Percentiles rank a stretch among this genome's conserved stretches.
These are phyloP conservation scores for Recurvirostra avosetta DNA, from an alignment of 2,113 vertebrate species.

Conservation along the genomic window DNA sequence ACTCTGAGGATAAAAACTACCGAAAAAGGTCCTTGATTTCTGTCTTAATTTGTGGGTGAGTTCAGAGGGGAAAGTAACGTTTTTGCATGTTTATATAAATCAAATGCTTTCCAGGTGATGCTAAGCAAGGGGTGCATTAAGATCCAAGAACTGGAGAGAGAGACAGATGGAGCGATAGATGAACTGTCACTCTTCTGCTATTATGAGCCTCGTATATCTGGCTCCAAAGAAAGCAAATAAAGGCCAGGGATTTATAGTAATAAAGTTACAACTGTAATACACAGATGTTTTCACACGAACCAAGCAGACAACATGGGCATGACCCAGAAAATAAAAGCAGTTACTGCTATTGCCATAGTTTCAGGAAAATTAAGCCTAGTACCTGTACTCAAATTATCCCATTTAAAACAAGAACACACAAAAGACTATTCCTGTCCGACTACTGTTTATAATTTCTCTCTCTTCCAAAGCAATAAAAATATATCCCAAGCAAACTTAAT, in stretches of 20 bases:
- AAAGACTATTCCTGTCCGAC: not conserved
- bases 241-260: not conserved
- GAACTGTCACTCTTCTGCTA: not conserved
- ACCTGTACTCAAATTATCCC: not conserved
- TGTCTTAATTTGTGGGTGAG: accelerated
- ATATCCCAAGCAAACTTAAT: not conserved
- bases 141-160: not conserved
- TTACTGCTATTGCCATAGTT: not conserved
- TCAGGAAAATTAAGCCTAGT: not conserved
- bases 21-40: not conserved
- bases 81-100: not conserved
- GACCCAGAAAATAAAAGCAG: not conserved
- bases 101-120: not conserved
- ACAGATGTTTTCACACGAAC: not conserved
- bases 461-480: not conserved
- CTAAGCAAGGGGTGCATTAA: not conserved
- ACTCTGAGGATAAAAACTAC: not conserved
- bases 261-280: not conserved
- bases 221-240: not conserved
- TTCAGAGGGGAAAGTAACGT: not conserved
- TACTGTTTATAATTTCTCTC: not conserved
- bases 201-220: accelerated
- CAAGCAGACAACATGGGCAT: not conserved
- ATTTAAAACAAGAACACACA: not conserved
- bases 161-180: not conserved